phyloP scores from a whole-genome alignment of 1,140 invertebrate genomes.

The Polypedilum pembai region DNA sequence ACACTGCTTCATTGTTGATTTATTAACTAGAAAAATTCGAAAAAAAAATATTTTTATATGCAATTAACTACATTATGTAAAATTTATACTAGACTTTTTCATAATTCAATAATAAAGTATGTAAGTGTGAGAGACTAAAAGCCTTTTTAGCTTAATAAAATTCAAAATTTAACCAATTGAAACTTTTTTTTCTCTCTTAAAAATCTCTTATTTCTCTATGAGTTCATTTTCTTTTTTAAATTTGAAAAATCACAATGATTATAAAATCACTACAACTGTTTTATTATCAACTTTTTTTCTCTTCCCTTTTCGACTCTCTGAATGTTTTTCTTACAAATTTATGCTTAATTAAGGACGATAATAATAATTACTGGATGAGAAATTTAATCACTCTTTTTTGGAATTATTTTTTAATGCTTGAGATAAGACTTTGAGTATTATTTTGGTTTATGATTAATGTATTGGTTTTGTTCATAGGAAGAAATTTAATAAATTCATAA shows the following conservation, averaged over 20 bases:
- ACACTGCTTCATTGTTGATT: too few species aligned
- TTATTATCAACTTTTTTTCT: background rate
- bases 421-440: background rate
- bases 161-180: background rate
- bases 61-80: background rate
- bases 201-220: background rate
- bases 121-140: background rate
- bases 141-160: background rate
- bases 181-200: background rate
- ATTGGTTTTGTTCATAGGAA: background rate
- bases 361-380: constrained; percentile 9
- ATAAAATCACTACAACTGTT: constrained; percentile 19
- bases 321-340: background rate
- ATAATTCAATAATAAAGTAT: background rate
- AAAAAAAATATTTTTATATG: background rate
- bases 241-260: constrained; percentile 14
- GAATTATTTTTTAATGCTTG: background rate
- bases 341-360: background rate
- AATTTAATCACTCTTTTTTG: background rate
- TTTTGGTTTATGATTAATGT: background rate
- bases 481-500: background rate
- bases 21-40: constrained; percentile 15
- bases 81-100: background rate
- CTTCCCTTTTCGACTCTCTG: too few species aligned
- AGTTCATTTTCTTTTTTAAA: background rate